Base-by-base conservation (phyloP, 2,888 invertebrate species). In the Phragmatobia fuliginosa region DNA sequence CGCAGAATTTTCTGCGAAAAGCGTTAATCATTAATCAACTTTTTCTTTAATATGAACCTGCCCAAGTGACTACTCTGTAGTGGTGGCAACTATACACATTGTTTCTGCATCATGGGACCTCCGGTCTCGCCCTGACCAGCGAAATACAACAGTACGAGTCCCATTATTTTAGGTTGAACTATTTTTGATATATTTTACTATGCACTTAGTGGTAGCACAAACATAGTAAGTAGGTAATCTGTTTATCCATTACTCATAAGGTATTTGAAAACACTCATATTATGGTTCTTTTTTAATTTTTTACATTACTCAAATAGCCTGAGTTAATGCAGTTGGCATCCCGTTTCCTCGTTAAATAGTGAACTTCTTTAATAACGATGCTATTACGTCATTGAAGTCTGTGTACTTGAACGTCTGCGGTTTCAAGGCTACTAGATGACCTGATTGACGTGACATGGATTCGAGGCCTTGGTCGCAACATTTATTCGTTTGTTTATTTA, bases 351-450 rank as follows among this genome's bases (percentile, higher is more conserved):
- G 56, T 28, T 61, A 41, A 70, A 52, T 64, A 56, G 36, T 58
- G 11, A 49, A 32, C 10, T 66, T 25, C 56, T 31, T 49, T 67
- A 59, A 65, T 45, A 71, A 69, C 49, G 66, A 72, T 67, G 32
- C 10, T 11, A 71, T 80, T 72, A 82, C 78, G 76, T 80, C 81
- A 79, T 59, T 32, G 25, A 68, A 78, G 62, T 72, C 74, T 66
- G 56, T 75, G 72, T 76, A 76, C 71, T 77, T 72, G 74, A 82
- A 74, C 77, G 79, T 61, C 78, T 79, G 72, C 61, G 68, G 65
- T 65, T 38, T 61, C 81, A 82, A 82, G 81, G 81, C 71, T 74
- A 72, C 72, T 31, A 64, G 56, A 63, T 70, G 82, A 81, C 79
- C 79, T 62, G 73, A 62, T 74, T 71, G 73, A 74, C 73, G 72